Evolutionary conservation across 2,113 vertebrate species (phyloP).

Genomic region (Gavia stellata): DNA sequence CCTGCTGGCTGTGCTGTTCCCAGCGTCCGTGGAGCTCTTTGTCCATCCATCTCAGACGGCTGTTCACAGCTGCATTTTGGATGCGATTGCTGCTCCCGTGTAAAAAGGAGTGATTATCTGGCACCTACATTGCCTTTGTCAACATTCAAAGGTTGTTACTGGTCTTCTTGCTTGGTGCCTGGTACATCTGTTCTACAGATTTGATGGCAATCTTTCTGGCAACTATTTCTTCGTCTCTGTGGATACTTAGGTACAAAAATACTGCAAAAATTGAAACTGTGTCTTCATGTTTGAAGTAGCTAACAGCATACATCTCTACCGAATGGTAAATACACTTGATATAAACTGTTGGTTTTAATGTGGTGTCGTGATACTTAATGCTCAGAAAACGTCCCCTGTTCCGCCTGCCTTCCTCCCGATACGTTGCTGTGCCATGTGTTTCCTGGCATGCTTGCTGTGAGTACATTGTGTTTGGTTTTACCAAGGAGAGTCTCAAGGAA

Average conservation of each 20-base stretch:
- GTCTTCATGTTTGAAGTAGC: not conserved
- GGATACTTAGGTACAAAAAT: not conserved
- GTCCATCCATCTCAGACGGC: not conserved
- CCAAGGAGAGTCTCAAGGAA: not conserved
- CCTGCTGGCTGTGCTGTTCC: conserved; percentile 33
- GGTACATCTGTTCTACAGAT: not conserved
- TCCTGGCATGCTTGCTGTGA: not conserved
- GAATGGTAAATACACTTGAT: not conserved
- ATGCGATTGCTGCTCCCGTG: not conserved
- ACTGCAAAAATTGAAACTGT: not conserved
- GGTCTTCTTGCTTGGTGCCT: not conserved
- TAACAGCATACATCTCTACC: not conserved
- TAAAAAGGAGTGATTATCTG: not conserved
- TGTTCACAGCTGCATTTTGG: conserved; percentile 13
- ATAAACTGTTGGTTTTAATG: not conserved
- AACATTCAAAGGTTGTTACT: not conserved
- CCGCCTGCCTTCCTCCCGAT: not conserved
- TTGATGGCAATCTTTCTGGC: not conserved
- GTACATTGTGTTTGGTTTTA: not conserved
- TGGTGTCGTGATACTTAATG: accelerated
- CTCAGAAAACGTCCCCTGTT: not conserved
- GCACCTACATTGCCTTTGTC: not conserved
- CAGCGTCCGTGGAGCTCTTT: not conserved
- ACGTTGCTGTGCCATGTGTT: not conserved
- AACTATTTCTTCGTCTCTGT: not conserved